phyloP scores from a whole-genome alignment of 2,113 vertebrate genomes.

The Ahaetulla prasina region DNA sequence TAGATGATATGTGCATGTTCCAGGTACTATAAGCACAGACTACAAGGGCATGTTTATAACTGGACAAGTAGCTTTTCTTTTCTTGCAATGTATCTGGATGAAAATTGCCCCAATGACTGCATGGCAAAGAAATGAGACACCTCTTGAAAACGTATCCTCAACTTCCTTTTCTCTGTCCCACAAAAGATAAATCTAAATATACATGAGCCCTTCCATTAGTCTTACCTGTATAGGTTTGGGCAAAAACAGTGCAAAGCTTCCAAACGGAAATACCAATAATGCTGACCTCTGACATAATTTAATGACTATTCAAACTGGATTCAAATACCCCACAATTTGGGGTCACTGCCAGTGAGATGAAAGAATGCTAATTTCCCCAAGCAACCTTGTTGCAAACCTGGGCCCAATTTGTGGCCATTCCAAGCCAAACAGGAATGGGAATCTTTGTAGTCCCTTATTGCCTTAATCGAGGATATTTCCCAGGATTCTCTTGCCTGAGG shows the following conservation, averaged over 20 bases:
- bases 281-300: neutral
- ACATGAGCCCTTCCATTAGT: neutral
- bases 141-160: neutral
- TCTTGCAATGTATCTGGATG: neutral
- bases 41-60: neutral
- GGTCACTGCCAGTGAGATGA: neutral
- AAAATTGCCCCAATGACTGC: neutral
- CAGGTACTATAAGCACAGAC: too few species aligned
- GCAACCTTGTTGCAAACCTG: conserved; percentile 34
- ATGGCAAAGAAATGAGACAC: neutral
- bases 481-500: conserved; percentile 40
- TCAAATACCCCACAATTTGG: neutral
- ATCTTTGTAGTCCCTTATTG: conserved; percentile 58
- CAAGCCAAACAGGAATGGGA: conserved; percentile 28
- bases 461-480: conserved; percentile 34
- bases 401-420: conserved; percentile 31
- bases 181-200: neutral
- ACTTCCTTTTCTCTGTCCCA: neutral
- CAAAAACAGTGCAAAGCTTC: neutral
- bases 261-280: conserved; percentile 1
- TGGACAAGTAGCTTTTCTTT: neutral
- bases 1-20: neutral
- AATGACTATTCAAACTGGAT: neutral
- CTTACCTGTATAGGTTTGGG: neutral
- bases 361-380: neutral